These are phyloP conservation scores for Notocelia uddmanniana DNA, from an alignment of 2,888 invertebrate species.

Conservation along the genomic window DNA sequence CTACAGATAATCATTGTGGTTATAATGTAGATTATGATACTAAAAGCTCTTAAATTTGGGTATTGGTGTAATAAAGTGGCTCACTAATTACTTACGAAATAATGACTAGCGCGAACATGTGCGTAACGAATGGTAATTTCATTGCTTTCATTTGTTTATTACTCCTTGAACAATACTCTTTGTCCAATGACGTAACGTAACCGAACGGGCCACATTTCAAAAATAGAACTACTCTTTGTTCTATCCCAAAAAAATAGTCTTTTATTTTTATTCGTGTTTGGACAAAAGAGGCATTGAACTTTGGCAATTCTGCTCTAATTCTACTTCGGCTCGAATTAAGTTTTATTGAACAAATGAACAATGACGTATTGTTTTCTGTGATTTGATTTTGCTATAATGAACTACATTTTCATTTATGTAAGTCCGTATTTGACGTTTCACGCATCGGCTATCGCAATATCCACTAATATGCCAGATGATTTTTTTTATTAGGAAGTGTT, in stretches of 20 bases:
- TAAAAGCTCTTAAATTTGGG: conserved; percentile 8
- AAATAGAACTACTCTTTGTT: conserved; percentile 80
- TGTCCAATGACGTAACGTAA: conserved; percentile 78
- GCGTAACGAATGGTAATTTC: conserved; percentile 62
- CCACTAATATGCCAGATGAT: conserved; percentile 37
- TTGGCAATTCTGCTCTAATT: conserved; percentile 46
- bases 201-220: conserved; percentile 65
- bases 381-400: conserved; percentile 1
- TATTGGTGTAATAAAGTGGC: conserved; percentile 3
- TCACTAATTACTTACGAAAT: conserved; percentile 43
- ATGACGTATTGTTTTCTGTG: conserved; percentile 57
- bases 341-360: conserved; percentile 59
- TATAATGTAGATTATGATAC: not conserved
- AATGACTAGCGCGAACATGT: conserved; percentile 60
- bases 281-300: conserved; percentile 56
- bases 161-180: conserved; percentile 67
- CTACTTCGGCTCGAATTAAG: conserved; percentile 56
- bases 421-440: conserved; percentile 2
- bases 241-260: conserved; percentile 58
- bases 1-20: not conserved
- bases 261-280: conserved; percentile 49
- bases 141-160: conserved; percentile 68
- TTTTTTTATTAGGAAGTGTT: conserved; percentile 60
- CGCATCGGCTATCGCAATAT: conserved; percentile 14
- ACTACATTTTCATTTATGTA: conserved; percentile 9